These are phyloP conservation scores for Drosophila nasuta DNA, from an alignment of 1,140 invertebrate species.

Conservation along the genomic window DNA sequence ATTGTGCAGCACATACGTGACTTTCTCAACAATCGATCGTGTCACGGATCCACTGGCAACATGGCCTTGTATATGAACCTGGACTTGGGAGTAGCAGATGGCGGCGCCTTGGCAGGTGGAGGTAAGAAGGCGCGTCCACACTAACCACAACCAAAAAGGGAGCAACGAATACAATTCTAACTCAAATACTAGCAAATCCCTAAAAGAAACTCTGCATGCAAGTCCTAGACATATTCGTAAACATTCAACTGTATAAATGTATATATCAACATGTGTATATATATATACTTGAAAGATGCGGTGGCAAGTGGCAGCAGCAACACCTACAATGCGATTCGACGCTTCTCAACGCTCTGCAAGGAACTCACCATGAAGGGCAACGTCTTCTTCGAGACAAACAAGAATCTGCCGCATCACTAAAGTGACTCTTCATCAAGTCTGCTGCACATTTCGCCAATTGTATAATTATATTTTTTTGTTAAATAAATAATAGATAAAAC, in stretches of 20 bases:
- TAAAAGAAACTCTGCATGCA: slow-evolving; percentile 50
- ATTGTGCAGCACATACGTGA: slow-evolving; percentile 97
- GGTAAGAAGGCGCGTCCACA: slow-evolving; percentile 76
- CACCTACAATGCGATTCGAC: slow-evolving; percentile 73
- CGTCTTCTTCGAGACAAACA: slow-evolving; percentile 80
- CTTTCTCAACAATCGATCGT: slow-evolving; percentile 87
- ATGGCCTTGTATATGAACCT: slow-evolving; percentile 74
- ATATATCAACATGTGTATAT: slow-evolving; percentile 29
- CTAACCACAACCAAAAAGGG: slow-evolving; percentile 50
- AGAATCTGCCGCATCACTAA: slow-evolving; percentile 75
- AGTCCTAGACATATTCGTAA: slow-evolving; percentile 19
- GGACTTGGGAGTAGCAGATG: slow-evolving; percentile 48
- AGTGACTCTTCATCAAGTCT: neutral
- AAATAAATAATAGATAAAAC: slow-evolving; percentile 28
- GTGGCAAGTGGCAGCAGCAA: slow-evolving; percentile 37
- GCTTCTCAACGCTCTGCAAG: slow-evolving; percentile 83
- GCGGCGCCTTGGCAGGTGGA: slow-evolving; percentile 41
- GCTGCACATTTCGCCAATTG: slow-evolving; percentile 43
- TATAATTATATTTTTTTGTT: slow-evolving; percentile 57
- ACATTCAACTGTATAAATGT: slow-evolving; percentile 10
- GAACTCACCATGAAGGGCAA: slow-evolving; percentile 78
- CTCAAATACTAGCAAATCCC: slow-evolving; percentile 31
- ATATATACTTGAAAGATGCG: slow-evolving; percentile 59
- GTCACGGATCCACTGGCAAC: slow-evolving; percentile 69
- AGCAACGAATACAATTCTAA: slow-evolving; percentile 32